Evolutionary conservation across 2,888 invertebrate species (phyloP).

Genomic region (Platyscelio sp.): DNA sequence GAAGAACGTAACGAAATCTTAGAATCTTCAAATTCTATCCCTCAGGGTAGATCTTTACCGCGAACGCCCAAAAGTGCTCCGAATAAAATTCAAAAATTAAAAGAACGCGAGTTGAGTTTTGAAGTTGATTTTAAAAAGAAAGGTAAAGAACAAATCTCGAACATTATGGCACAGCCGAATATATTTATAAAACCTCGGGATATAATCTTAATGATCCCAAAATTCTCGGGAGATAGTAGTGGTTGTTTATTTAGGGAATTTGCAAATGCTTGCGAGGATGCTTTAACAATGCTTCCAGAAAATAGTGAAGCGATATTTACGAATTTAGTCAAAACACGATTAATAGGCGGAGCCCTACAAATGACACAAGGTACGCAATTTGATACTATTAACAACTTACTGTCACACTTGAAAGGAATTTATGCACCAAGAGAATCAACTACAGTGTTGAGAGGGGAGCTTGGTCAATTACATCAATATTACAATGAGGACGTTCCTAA

Average conservation of each 20-base stretch:
- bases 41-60: too few relatives aligned
- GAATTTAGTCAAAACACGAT: constrained; percentile 1
- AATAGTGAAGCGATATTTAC: neutral
- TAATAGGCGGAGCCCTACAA: neutral
- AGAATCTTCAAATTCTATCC: too few relatives aligned
- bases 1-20: too few relatives aligned
- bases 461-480: constrained; percentile 25
- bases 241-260: too few relatives aligned
- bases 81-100: too few relatives aligned
- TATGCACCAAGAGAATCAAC: constrained; percentile 25
- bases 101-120: too few relatives aligned
- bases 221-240: too few relatives aligned
- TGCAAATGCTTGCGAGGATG: neutral
- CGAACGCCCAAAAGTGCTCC: too few relatives aligned
- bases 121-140: too few relatives aligned
- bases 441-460: neutral
- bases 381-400: neutral
- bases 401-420: constrained; percentile 2
- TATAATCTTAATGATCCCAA: neutral
- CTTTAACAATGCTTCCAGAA: too few relatives aligned
- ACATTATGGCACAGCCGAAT: too few relatives aligned
- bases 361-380: neutral
- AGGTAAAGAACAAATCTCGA: too few relatives aligned
- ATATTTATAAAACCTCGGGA: neutral
- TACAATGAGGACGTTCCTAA: constrained; percentile 38